Conservation (phyloP, 2,888 invertebrate genomes). For the Pycnomerus fuliginosus region DNA sequence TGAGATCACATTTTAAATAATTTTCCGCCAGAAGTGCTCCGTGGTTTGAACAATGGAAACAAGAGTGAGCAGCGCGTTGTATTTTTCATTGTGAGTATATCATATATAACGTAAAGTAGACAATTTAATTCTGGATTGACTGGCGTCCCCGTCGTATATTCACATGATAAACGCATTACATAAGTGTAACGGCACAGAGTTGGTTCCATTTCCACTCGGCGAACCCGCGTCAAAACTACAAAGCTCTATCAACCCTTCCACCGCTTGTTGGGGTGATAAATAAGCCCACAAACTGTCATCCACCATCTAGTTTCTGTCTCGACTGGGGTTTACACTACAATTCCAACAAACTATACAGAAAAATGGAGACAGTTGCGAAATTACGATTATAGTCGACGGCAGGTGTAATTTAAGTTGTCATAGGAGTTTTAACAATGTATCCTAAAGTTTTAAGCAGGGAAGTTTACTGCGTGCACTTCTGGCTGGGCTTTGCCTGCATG, state of each 20-base stretch:
- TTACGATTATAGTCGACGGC: too few relatives aligned
- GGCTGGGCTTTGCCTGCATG: too few relatives aligned
- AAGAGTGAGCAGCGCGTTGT: too few relatives aligned
- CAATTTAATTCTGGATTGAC: constrained; percentile 20
- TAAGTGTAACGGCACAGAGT: constrained; percentile 15
- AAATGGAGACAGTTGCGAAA: too few relatives aligned
- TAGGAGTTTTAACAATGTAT: too few relatives aligned
- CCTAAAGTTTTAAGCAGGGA: too few relatives aligned
- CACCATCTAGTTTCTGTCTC: constrained; percentile 7
- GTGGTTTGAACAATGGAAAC: too few relatives aligned
- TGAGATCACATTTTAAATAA: too few relatives aligned
- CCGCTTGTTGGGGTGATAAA: constrained; percentile 12
- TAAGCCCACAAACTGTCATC: constrained; percentile 19
- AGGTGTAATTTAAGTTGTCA: too few relatives aligned
- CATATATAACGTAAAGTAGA: constrained; percentile 16
- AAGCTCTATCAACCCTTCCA: constrained; percentile 20
- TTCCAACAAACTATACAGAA: too few relatives aligned
- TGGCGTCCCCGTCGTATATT: constrained; percentile 9
- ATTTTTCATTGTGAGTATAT: constrained; percentile 15
- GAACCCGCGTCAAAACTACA: constrained; percentile 25
- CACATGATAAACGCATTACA: constrained; percentile 17
- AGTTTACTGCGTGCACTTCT: too few relatives aligned
- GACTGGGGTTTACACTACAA: constrained; percentile 1
- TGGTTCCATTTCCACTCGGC: constrained; percentile 20
- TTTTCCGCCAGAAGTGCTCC: too few relatives aligned